Conservation (phyloP, 2,797 vertebrate species). For the Peromyscus aztecus region DNA sequence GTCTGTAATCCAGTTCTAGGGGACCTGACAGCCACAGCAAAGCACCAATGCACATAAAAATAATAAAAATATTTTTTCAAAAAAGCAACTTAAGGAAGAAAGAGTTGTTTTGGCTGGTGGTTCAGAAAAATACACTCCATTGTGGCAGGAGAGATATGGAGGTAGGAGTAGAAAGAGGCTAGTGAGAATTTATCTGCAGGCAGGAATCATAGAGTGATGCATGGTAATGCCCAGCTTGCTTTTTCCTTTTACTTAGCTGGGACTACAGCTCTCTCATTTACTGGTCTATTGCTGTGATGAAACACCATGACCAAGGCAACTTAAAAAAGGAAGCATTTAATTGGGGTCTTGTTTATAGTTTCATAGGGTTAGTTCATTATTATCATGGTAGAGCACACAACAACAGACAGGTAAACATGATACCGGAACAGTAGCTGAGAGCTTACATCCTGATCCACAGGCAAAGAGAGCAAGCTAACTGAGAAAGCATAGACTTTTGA, state of each 20-base stretch:
- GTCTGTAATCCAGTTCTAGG: too few relatives aligned
- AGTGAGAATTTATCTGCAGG: not conserved
- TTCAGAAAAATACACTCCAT: not conserved
- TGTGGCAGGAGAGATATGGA: not conserved
- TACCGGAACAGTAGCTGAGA: not conserved
- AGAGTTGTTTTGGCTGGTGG: not conserved
- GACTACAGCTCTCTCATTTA: not conserved
- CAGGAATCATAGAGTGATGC: not conserved
- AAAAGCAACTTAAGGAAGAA: not conserved
- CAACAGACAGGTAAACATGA: not conserved
- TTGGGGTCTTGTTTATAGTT: not conserved
- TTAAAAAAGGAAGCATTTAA: not conserved
- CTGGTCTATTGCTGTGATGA: not conserved
- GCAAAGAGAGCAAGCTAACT: not conserved
- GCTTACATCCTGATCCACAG: not conserved
- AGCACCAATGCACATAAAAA: too few relatives aligned
- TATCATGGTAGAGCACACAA: not conserved
- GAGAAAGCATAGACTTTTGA: too few relatives aligned
- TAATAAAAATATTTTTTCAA: too few relatives aligned
- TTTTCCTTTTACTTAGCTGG: not conserved
- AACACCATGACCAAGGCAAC: not conserved
- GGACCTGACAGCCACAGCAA: too few relatives aligned
- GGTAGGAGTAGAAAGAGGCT: not conserved
- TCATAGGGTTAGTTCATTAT: not conserved
- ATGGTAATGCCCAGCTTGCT: not conserved